Conservation (phyloP, 2,797 vertebrate genomes). For the Lacerta bilineata region DNA sequence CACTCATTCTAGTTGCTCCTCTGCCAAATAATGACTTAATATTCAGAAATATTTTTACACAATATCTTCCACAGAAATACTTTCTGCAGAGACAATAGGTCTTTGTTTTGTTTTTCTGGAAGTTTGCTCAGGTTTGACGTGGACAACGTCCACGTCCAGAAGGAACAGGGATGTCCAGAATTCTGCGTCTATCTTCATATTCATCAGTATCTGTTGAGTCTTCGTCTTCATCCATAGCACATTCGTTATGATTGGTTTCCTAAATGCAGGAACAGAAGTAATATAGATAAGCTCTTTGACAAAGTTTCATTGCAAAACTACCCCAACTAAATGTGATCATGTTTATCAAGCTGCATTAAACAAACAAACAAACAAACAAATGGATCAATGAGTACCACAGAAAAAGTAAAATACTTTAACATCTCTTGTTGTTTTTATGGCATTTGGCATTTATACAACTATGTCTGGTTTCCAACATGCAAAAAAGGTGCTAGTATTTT, state of each 20-base stretch:
- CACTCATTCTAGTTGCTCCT: constrained; percentile 74
- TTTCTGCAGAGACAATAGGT: constrained; percentile 24
- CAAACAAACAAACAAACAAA: neutral
- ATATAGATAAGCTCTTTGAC: neutral
- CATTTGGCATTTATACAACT: neutral
- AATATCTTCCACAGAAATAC: constrained; percentile 47
- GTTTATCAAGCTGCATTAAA: neutral
- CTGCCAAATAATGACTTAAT: constrained; percentile 70
- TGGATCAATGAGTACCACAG: neutral
- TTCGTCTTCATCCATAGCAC: constrained; percentile 79
- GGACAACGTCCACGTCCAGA: constrained; percentile 87
- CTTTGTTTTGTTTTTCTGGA: constrained; percentile 20
- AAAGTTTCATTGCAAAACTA: constrained; percentile 6
- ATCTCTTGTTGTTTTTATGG: neutral
- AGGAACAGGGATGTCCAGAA: constrained; percentile 84
- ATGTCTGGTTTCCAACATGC: neutral
- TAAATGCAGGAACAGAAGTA: constrained; percentile 64
- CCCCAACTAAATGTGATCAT: neutral
- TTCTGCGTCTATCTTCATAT: constrained; percentile 81
- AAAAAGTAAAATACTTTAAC: neutral
- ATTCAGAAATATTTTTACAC: constrained; percentile 65
- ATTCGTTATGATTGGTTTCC: constrained; percentile 77
- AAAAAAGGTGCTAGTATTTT: too few relatives aligned
- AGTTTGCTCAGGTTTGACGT: constrained; percentile 81
- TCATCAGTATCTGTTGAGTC: constrained; percentile 84